Conservation (phyloP, 1,140 invertebrate genomes). For the Chironomus tepperi region DNA sequence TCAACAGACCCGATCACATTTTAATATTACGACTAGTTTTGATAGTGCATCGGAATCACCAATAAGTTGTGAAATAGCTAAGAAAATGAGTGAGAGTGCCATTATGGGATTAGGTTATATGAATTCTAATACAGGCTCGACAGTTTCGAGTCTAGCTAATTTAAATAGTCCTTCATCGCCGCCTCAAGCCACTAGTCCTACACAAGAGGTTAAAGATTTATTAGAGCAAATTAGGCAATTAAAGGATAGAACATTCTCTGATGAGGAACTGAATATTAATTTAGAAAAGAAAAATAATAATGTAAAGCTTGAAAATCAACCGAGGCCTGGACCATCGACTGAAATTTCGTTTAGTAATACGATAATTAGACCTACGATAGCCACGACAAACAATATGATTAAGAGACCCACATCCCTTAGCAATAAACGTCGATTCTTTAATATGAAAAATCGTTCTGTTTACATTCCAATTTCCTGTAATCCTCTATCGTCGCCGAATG, state of each 20-base stretch:
- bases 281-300: constrained; percentile 28
- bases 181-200: constrained; percentile 66
- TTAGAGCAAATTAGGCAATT: constrained; percentile 60
- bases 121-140: constrained; percentile 50
- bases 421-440: constrained; percentile 1
- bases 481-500: not conserved
- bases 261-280: not conserved
- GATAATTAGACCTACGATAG: constrained; percentile 27
- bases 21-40: constrained; percentile 21
- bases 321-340: not conserved
- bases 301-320: not conserved
- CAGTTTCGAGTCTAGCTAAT: constrained; percentile 55
- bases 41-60: constrained; percentile 28
- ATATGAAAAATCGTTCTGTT: constrained; percentile 27
- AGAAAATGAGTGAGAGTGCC: constrained; percentile 26
- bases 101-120: constrained; percentile 27
- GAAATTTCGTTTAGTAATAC: not conserved
- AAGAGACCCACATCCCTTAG: not conserved
- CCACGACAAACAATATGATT: constrained; percentile 25
- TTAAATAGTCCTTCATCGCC: constrained; percentile 57
- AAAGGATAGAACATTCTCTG: constrained; percentile 33
- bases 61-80: constrained; percentile 25
- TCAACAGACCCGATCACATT: constrained; percentile 4
- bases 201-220: constrained; percentile 55
- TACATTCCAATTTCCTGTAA: constrained; percentile 35